phyloP scores from a whole-genome alignment of 1,140 invertebrate genomes.

The Pemphigus obesinymphae region DNA sequence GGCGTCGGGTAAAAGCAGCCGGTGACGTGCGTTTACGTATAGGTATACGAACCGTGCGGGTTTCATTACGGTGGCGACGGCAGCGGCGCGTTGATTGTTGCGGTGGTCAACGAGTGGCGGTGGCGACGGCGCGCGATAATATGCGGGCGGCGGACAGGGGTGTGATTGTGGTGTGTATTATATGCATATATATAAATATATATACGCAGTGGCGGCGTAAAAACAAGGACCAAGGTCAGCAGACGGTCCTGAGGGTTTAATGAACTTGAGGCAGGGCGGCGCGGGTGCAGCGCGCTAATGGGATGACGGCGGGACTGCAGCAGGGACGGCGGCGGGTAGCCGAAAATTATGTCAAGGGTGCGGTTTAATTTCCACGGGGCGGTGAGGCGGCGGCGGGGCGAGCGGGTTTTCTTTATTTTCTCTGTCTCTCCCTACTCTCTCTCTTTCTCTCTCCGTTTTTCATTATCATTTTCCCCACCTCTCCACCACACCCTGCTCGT shows the following conservation, averaged over 20 bases:
- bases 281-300: background rate
- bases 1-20: background rate
- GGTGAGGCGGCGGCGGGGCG: background rate
- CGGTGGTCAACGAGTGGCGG: background rate
- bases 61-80: background rate
- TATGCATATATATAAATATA: too few species aligned
- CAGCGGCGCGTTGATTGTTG: background rate
- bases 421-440: background rate
- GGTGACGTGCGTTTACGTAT: too few species aligned
- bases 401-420: background rate
- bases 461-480: background rate
- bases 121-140: background rate
- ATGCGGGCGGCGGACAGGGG: background rate
- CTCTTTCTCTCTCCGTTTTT: background rate
- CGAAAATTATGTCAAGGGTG: conserved; percentile 40
- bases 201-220: background rate
- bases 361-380: conserved; percentile 34
- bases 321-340: background rate
- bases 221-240: conserved; percentile 40
- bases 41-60: too few species aligned
- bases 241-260: conserved; percentile 34
- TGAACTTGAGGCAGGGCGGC: background rate
- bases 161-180: background rate
- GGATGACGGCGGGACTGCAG: background rate
- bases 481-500: background rate